These are phyloP conservation scores for Gnatocerus cornutus DNA, from an alignment of 2,888 invertebrate species.

Conservation along the genomic window DNA sequence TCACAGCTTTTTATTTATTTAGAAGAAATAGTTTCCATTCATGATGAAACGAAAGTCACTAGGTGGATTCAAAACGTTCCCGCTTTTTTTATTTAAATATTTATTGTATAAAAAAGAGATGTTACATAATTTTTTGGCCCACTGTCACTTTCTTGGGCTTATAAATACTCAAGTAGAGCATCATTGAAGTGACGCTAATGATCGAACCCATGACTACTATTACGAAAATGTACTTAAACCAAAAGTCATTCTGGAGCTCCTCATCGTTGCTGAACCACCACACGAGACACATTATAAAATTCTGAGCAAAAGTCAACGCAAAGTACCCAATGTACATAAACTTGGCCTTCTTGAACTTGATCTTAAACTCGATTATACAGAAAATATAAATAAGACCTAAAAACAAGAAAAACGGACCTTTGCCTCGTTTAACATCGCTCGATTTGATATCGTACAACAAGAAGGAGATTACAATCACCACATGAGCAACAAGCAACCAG, in stretches of 20 bases:
- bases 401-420: constrained; percentile 77
- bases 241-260: constrained; percentile 75
- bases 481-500: constrained; percentile 78
- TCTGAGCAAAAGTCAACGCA: constrained; percentile 78
- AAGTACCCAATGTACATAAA: constrained; percentile 82
- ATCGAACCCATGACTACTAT: constrained; percentile 76
- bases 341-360: constrained; percentile 82
- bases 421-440: constrained; percentile 69
- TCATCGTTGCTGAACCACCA: constrained; percentile 78
- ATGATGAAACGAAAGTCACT: too few relatives aligned
- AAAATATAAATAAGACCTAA: constrained; percentile 84
- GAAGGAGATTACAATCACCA: constrained; percentile 78
- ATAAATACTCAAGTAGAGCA: constrained; percentile 78
- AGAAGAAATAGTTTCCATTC: too few relatives aligned
- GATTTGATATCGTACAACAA: constrained; percentile 78
- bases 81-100: background rate
- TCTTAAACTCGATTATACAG: constrained; percentile 85
- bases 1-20: too few relatives aligned
- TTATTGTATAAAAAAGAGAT: background rate
- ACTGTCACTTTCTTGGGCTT: constrained; percentile 74
- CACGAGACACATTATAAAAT: constrained; percentile 79
- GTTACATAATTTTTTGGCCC: constrained; percentile 40
- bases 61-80: too few relatives aligned
- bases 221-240: constrained; percentile 80
- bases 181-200: constrained; percentile 76